Evolutionary conservation across 2,797 vertebrate species (phyloP), one percentile per base, ranked within the genome.

Genomic region (Neosilurus mollespiculum): DNA sequence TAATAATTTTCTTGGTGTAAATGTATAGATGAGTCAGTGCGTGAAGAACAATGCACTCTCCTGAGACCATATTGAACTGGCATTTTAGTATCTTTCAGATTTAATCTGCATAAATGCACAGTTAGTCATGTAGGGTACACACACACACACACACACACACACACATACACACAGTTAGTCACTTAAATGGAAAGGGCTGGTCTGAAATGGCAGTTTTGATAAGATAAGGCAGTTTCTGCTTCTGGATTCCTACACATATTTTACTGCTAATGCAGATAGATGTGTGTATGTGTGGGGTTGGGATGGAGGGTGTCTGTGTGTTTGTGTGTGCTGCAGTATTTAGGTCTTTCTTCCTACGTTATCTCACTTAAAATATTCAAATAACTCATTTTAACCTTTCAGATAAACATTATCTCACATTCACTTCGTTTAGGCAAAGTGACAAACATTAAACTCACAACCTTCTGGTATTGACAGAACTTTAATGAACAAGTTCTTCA

Each of bases 151-250:
- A 81, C 67, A 79, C 79, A 84, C 69, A 77, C 34, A 65, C 30
- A 78, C 71, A 81, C 43, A 71, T 49, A 78, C 65, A 62, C 70
- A 82, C 61, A 65, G 6, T 79, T 72, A 67, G 15, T 81, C 70
- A 72, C 67, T 37, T 15, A 20, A 66, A 82, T 37, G n/a, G 56
- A 66, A 34, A 64, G 79, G 78, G 69, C 56, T 67, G 54, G 79
- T 67, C 87, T 87, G 72, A 62, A 59, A 80, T 91, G 86, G 90
- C 85, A 59, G 11, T 86, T 89, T 84, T 9, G 49, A 87, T 89
- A 82, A 7, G 80, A 82, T 81, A 86, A 82, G 30, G 30, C 59
- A 85, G 84, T 84, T 86, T 87, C 83, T 80, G 71, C 43, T 70
- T 59, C 79, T 83, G 67, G 64, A 76, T 83, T 59, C 77, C 8